These are phyloP conservation scores for Coelogynopora nodosa DNA, from an alignment of 2,888 invertebrate species.

Conservation along the genomic window DNA sequence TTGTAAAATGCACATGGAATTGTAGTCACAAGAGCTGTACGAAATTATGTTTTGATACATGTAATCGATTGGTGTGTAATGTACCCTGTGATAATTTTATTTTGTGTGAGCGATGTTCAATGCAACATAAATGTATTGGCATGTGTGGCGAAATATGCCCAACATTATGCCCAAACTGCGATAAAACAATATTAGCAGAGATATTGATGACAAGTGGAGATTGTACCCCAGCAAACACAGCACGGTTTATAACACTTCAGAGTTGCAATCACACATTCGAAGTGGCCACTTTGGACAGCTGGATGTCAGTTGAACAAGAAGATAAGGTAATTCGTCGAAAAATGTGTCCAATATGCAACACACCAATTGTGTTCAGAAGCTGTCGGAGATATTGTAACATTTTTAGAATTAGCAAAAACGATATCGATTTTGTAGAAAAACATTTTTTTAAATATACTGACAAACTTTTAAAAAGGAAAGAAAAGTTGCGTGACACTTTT, in stretches of 20 bases:
- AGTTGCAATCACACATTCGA: slow-evolving; percentile 41
- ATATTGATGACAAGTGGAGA: neutral
- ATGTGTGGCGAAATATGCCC: slow-evolving; percentile 38
- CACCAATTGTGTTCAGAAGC: neutral
- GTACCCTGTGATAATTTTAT: neutral
- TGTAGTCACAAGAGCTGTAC: slow-evolving; percentile 2
- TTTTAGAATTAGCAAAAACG: neutral
- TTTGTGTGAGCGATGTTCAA: neutral
- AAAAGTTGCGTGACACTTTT: no score
- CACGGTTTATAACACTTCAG: slow-evolving; percentile 17
- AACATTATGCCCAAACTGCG: slow-evolving; percentile 19
- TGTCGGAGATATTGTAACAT: neutral
- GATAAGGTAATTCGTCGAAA: neutral
- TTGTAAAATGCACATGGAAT: neutral
- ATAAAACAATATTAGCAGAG: neutral
- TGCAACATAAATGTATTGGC: slow-evolving; percentile 24
- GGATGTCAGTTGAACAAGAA: neutral
- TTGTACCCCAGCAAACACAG: neutral
- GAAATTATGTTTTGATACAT: neutral
- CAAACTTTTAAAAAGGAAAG: no score
- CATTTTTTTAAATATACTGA: neutral
- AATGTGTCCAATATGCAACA: slow-evolving; percentile 33
- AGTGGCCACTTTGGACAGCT: neutral
- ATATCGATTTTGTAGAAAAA: neutral
- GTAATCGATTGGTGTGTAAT: slow-evolving; percentile 19